Conservation (phyloP, 1,140 invertebrate genomes). For the Drosophila punjabiensis region DNA sequence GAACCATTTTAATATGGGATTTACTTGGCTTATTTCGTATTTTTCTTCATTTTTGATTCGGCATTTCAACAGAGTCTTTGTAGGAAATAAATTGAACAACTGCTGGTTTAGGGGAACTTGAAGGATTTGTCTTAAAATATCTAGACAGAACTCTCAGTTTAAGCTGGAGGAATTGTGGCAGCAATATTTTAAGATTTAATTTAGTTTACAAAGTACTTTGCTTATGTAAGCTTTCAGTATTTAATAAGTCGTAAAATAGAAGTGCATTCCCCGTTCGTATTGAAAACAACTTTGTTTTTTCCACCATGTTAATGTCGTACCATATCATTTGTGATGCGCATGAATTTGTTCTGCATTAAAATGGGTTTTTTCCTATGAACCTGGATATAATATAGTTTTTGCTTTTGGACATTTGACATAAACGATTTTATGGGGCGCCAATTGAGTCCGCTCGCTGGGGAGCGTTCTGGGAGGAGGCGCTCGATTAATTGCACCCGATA, state of each 20-base stretch:
- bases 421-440: constrained; percentile 22
- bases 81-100: neutral
- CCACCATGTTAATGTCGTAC: neutral
- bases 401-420: constrained; percentile 36
- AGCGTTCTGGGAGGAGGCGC: constrained; percentile 28
- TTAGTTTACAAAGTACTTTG: neutral
- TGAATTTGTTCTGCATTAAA: constrained; percentile 20
- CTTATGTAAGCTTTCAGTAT: neutral
- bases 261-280: neutral
- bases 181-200: neutral
- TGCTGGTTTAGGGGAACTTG: neutral
- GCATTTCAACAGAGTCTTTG: neutral
- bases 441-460: constrained; percentile 22
- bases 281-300: neutral
- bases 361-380: constrained; percentile 2
- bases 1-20: constrained; percentile 1
- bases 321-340: constrained; percentile 20
- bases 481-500: constrained; percentile 47
- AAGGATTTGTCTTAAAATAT: neutral
- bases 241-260: neutral
- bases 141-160: neutral
- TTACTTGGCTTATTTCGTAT: neutral
- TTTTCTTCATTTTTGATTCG: neutral
- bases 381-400: constrained; percentile 10
- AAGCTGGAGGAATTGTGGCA: too few species aligned